Conservation (phyloP, 2,797 vertebrate genomes). For the Gallinago nigripennis region DNA sequence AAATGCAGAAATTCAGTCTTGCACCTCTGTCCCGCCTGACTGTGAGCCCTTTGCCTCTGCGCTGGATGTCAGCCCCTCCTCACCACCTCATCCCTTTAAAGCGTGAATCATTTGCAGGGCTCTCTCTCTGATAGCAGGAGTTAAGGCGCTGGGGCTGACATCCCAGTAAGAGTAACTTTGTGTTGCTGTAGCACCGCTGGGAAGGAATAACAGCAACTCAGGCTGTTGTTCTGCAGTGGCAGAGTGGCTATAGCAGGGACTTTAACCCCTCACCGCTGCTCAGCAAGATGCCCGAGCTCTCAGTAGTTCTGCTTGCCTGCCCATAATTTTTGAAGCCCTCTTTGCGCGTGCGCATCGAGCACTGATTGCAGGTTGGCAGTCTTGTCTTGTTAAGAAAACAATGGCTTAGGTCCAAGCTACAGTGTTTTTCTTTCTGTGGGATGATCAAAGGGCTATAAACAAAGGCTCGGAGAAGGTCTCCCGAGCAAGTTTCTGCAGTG, state of each 20-base stretch:
- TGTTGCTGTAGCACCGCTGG: fast-evolving
- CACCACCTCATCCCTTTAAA: background rate
- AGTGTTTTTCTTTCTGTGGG: conserved; percentile 52
- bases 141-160: background rate
- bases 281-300: background rate
- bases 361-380: background rate
- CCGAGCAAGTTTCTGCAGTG: conserved; percentile 36
- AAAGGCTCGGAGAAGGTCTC: conserved; percentile 50
- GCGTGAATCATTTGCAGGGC: background rate
- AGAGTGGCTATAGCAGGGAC: background rate
- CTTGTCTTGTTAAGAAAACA: background rate
- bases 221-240: background rate
- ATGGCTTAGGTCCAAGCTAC: conserved; percentile 37
- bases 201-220: fast-evolving
- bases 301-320: background rate
- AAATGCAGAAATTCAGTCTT: conserved; percentile 46
- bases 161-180: background rate
- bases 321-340: background rate
- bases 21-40: background rate
- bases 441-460: conserved; percentile 59
- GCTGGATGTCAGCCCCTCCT: background rate
- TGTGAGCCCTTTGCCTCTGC: background rate
- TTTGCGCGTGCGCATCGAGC: background rate
- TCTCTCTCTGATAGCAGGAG: background rate
- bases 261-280: background rate